Base-by-base conservation (phyloP, 30 jellyfish, hydroid and myxozoan species). In the Hydractinia symbiolongicarpus region DNA sequence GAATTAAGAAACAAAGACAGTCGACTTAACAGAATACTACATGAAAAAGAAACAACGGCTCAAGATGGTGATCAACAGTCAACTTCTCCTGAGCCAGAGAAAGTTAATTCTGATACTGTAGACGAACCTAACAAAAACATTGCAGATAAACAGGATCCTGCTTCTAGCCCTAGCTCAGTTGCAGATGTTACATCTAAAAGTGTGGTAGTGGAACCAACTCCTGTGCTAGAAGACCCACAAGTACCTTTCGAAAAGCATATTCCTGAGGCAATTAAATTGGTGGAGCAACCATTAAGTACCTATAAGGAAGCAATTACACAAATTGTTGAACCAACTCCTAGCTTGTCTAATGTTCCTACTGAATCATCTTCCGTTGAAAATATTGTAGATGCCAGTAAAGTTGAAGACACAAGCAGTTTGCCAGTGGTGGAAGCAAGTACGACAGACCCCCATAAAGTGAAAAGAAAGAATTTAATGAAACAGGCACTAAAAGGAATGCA, bases 401-500 rank as follows among this genome's bases (percentile, higher is more conserved):
- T 50, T 74, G 67, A 74, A n/a, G 58, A 1, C 5, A 44, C 51
- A 30, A 30, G 67, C 61, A 11, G 51, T 50, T 11, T 8, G 21
- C 51, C 61, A 9, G 62, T 74, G 20, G 51, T 9, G 4, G 66
- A 74, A 16, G 5, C 8, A 66, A 53, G 50, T 50, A 55, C 61
- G 0, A 55, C 9, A 30, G 69, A 20, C 15, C 4, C 58, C 5
- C 69, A 74, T 50, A 53, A 74, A 7, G 13, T 74, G 9, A 21
- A 58, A 20, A 53, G 66, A 10, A 74, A 50, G 66, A 50, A 50
- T 74, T 50, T 58, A 44, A 74, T 74, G 51, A 74, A 74, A 55
- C 51, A 74, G 51, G 83, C 83, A 74, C 15, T 74, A 49, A 74
- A 50, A 51, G 83, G 83, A 74, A 50, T 50, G 67, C 83, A 74